These are phyloP conservation scores for Hyperoplus lanceolatus DNA, from an alignment of 2,797 vertebrate species.

Conservation along the genomic window DNA sequence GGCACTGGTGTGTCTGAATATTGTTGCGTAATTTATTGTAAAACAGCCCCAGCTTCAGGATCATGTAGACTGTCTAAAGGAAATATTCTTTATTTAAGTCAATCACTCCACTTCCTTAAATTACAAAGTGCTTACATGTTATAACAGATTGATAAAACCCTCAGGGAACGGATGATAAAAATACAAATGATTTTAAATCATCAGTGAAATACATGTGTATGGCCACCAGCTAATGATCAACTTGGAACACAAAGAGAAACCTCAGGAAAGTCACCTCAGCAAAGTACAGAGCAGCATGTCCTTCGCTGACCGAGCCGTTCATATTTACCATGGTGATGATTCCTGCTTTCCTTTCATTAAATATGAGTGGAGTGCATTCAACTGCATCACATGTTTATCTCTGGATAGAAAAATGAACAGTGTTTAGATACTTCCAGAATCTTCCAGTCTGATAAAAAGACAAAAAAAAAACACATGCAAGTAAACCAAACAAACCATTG, in stretches of 20 bases:
- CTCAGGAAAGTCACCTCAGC: constrained; percentile 32
- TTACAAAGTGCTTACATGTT: no score
- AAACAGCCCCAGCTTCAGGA: constrained; percentile 8
- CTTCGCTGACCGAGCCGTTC: constrained; percentile 65
- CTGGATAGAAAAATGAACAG: constrained; percentile 44
- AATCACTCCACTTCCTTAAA: no score
- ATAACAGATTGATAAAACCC: no score
- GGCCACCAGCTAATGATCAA: constrained; percentile 17
- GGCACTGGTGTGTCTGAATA: constrained; percentile 9
- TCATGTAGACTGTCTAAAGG: background rate
- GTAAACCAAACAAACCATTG: constrained; percentile 7
- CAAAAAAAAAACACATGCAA: constrained; percentile 7
- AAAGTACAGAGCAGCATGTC: constrained; percentile 58
- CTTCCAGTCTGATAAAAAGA: constrained; percentile 16
- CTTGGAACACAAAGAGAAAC: constrained; percentile 24
- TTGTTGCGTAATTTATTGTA: constrained; percentile 8
- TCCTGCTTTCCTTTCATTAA: constrained; percentile 70
- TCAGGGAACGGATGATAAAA: no score
- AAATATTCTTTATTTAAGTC: constrained; percentile 11
- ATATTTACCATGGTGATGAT: constrained; percentile 34
- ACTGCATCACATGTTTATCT: constrained; percentile 56
- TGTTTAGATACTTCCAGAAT: constrained; percentile 28
- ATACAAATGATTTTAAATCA: background rate
- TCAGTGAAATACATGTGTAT: background rate
- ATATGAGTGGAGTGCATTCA: constrained; percentile 44